Evolutionary conservation across 2,888 invertebrate genomes (phyloP).

Genomic region (Sinhomidia bicolor): DNA sequence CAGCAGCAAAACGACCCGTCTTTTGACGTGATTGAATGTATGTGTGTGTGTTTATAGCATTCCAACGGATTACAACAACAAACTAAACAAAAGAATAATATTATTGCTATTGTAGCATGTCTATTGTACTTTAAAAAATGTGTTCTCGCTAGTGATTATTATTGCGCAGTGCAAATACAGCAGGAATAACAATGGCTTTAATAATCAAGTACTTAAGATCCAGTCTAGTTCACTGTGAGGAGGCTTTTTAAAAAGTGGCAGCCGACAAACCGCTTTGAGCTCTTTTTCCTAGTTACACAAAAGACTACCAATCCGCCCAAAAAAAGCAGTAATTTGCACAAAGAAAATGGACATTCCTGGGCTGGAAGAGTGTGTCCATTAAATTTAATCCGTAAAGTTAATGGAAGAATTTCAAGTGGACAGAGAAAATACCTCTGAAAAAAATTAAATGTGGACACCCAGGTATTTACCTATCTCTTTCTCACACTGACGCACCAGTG

Average conservation of each 20-base stretch:
- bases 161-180: not conserved
- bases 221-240: constrained; percentile 4
- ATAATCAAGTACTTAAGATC: constrained; percentile 12
- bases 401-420: not conserved
- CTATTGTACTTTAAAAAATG: not conserved
- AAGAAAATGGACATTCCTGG: not conserved
- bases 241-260: not conserved
- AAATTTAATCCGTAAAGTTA: not conserved
- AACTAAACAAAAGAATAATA: not conserved
- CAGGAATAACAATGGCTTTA: constrained; percentile 7
- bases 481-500: constrained; percentile 2
- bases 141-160: no score
- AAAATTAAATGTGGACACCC: not conserved
- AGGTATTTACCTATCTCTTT: not conserved
- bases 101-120: not conserved
- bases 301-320: not conserved
- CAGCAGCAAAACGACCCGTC: no score
- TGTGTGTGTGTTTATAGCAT: constrained; percentile 1
- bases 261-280: constrained; percentile 27
- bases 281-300: not conserved
- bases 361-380: not conserved
- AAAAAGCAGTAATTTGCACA: constrained; percentile 12
- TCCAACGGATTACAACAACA: constrained; percentile 8
- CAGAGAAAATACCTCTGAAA: not conserved
- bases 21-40: not conserved